A percentile compares a stretch with the other conserved stretches of the same genome.
Evolutionary conservation across 2,113 vertebrate species (phyloP).

Genomic region (Prinia subflava): DNA sequence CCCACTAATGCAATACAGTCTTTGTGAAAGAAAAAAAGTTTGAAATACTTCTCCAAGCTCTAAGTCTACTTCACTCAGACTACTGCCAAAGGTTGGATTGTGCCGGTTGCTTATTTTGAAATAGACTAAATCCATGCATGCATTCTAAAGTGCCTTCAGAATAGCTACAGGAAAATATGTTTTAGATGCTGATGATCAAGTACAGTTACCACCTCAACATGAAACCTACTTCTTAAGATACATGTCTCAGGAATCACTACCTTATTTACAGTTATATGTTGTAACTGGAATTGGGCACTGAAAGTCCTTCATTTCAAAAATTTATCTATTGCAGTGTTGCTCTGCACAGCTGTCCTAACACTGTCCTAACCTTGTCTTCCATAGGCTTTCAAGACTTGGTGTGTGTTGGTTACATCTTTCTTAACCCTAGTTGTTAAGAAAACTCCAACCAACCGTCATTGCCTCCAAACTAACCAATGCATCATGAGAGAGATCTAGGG

Average conservation of each 20-base stretch:
- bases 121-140: background rate
- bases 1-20: background rate
- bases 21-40: background rate
- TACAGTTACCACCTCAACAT: background rate
- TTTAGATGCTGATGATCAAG: background rate
- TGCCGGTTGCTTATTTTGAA: background rate
- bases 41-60: background rate
- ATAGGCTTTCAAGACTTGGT: background rate
- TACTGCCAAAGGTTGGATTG: background rate
- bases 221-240: background rate
- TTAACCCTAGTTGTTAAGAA: background rate
- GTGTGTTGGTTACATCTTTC: background rate
- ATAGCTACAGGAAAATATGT: background rate
- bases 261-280: background rate
- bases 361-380: background rate
- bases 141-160: background rate
- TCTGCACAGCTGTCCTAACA: background rate
- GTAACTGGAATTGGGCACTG: background rate
- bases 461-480: slow-evolving; percentile 76
- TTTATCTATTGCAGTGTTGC: background rate
- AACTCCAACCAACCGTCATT: background rate
- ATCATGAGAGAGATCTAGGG: slow-evolving; percentile 79
- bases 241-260: background rate
- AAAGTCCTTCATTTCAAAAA: background rate
- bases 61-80: background rate